A percentile compares a stretch with the other conserved stretches of the same genome.
Conservation (phyloP, 2,888 invertebrate genomes). For the Drosophila meridionalis region DNA sequence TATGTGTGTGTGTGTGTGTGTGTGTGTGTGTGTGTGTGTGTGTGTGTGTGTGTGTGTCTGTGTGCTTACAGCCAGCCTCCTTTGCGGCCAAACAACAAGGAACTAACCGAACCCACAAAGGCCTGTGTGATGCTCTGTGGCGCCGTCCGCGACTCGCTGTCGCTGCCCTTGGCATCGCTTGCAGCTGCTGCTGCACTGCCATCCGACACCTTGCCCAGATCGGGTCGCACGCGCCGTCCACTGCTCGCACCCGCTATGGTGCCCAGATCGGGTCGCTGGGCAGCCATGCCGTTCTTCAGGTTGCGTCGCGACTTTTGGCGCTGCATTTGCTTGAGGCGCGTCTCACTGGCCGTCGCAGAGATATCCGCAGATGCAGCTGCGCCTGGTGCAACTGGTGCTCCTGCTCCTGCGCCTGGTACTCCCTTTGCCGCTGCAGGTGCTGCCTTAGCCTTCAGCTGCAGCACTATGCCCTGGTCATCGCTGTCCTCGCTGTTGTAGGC, state of each 20-base stretch:
- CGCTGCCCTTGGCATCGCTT: conserved; percentile 9
- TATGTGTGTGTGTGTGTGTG: conserved; percentile 9
- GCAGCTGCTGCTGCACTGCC: conserved; percentile 15
- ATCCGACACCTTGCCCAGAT: conserved; percentile 77
- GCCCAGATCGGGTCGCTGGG: conserved; percentile 87
- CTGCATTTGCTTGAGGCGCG: conserved; percentile 85
- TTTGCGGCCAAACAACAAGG: conserved; percentile 93
- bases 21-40: conserved; percentile 5
- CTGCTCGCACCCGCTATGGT: conserved; percentile 85
- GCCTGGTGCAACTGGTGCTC: not conserved
- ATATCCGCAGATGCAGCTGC: conserved; percentile 76
- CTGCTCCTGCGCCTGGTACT: not conserved
- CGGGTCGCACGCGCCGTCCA: conserved; percentile 68
- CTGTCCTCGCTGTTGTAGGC: conserved; percentile 71
- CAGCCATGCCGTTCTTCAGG: conserved; percentile 86
- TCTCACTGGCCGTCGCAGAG: conserved; percentile 73
- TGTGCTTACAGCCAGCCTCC: conserved; percentile 90
- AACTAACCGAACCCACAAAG: conserved; percentile 91
- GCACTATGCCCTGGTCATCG: conserved; percentile 68
- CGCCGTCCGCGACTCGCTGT: conserved; percentile 73
- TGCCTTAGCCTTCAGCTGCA: conserved; percentile 43
- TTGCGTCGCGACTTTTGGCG: conserved; percentile 86
- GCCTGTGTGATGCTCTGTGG: conserved; percentile 85
- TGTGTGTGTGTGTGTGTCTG: conserved; percentile 2
- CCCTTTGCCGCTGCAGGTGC: not conserved